Evolutionary conservation across 2,113 vertebrate species (phyloP).

Genomic region (Chloebia gouldiae): DNA sequence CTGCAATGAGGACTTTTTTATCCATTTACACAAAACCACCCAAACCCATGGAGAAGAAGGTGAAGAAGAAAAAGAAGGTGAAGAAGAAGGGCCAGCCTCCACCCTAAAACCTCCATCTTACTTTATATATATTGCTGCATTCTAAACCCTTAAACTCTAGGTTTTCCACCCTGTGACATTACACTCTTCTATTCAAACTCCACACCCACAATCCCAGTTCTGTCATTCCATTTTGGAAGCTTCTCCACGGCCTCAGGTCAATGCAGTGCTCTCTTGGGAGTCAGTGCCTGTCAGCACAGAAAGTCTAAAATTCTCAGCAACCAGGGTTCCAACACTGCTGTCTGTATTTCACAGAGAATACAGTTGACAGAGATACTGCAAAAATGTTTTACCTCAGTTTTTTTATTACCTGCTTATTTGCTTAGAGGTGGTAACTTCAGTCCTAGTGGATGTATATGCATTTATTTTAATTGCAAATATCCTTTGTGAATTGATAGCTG

Average conservation of each 20-base stretch:
- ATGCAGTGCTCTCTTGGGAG: not conserved
- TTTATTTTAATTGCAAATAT: constrained; percentile 65
- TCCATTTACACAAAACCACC: not conserved
- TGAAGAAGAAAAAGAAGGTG: not conserved
- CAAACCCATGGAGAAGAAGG: not conserved
- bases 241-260: not conserved
- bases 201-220: not conserved
- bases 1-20: not conserved
- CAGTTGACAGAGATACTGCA: not conserved
- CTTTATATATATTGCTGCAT: not conserved
- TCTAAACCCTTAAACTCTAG: not conserved
- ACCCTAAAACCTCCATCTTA: not conserved
- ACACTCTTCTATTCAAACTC: not conserved
- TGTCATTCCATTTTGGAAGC: not conserved
- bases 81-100: not conserved
- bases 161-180: not conserved
- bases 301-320: not conserved
- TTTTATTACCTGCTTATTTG: not conserved
- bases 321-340: not conserved
- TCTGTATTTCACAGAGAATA: not conserved
- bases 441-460: not conserved
- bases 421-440: not conserved
- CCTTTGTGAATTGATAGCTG: constrained; percentile 78
- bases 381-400: not conserved
- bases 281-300: not conserved